These are phyloP conservation scores for Nycticebus coucang DNA, from an alignment of 2,113 vertebrate species.

Conservation along the genomic window DNA sequence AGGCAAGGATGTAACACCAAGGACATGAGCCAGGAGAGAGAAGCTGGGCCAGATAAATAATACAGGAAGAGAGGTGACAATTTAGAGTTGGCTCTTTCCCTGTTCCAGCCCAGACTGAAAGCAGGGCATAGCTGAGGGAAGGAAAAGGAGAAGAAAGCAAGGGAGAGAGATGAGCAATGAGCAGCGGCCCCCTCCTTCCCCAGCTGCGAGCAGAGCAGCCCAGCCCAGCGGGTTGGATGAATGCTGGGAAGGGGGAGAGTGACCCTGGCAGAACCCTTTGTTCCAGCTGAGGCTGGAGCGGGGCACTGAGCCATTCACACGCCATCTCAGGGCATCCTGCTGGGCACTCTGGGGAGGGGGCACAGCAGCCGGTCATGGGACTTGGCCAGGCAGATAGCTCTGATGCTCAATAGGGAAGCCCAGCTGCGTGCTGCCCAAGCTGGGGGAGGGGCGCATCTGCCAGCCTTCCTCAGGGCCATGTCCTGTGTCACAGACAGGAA, in stretches of 20 bases:
- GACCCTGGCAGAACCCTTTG: conserved; percentile 89
- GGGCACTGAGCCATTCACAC: conserved; percentile 88
- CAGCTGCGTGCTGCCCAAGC: conserved; percentile 42
- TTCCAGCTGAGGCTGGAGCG: conserved; percentile 87
- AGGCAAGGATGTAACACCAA: not conserved
- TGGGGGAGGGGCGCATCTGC: conserved; percentile 45
- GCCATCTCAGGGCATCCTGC: conserved; percentile 90
- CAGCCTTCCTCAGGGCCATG: not conserved
- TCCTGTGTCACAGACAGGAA: conserved; percentile 11
- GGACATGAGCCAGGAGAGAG: not conserved
- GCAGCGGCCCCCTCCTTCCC: conserved; percentile 46
- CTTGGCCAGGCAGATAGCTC: conserved; percentile 86
- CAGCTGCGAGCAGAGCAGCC: conserved; percentile 65
- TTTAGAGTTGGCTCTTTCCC: not conserved
- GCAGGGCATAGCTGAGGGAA: not conserved
- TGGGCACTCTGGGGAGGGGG: conserved; percentile 88
- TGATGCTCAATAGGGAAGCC: conserved; percentile 80
- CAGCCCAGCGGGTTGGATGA: conserved; percentile 67
- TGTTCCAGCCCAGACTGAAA: not conserved
- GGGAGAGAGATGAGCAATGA: conserved; percentile 83
- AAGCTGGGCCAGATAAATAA: not conserved
- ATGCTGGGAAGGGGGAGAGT: conserved; percentile 78
- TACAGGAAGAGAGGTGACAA: not conserved
- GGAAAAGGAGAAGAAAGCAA: conserved; percentile 19
- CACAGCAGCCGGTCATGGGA: conserved; percentile 87